phyloP scores from a whole-genome alignment of 1,140 invertebrate species.

The Platyscapa corneri region DNA sequence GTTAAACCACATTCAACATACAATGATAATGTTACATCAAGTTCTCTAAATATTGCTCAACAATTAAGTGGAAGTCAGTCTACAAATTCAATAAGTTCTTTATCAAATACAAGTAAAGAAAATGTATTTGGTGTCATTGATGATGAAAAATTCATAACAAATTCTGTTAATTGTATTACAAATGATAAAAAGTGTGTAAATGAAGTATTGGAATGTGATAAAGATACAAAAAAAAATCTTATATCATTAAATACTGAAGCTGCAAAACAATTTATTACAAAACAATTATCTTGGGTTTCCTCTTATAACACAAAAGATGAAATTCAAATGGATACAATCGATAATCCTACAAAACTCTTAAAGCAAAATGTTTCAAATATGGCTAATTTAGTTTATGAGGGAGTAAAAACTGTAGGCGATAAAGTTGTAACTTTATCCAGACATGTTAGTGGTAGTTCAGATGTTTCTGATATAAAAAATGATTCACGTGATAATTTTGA shows the following conservation, averaged over 20 bases:
- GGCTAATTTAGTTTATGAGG: slow-evolving; percentile 83
- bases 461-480: slow-evolving; percentile 75
- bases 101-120: slow-evolving; percentile 72
- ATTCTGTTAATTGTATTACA: slow-evolving; percentile 58
- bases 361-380: slow-evolving; percentile 85
- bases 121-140: slow-evolving; percentile 54
- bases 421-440: slow-evolving; percentile 83
- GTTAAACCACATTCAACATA: slow-evolving; percentile 80
- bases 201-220: slow-evolving; percentile 67
- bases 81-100: slow-evolving; percentile 72
- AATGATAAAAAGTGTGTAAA: slow-evolving; percentile 66
- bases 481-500: slow-evolving; percentile 76
- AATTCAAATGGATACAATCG: slow-evolving; percentile 77
- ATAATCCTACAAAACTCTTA: slow-evolving; percentile 78
- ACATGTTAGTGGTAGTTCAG: slow-evolving; percentile 83
- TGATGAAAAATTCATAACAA: slow-evolving; percentile 55
- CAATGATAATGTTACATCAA: slow-evolving; percentile 68
- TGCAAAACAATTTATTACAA: slow-evolving; percentile 81
- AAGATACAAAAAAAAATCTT: slow-evolving; percentile 78
- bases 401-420: slow-evolving; percentile 83
- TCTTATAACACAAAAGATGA: slow-evolving; percentile 78
- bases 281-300: slow-evolving; percentile 83
- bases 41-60: slow-evolving; percentile 67
- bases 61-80: slow-evolving; percentile 75
- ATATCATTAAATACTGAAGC: slow-evolving; percentile 84